Evolutionary conservation across 2,797 vertebrate species (phyloP).

Genomic region (Lutjanus argentimaculatus): DNA sequence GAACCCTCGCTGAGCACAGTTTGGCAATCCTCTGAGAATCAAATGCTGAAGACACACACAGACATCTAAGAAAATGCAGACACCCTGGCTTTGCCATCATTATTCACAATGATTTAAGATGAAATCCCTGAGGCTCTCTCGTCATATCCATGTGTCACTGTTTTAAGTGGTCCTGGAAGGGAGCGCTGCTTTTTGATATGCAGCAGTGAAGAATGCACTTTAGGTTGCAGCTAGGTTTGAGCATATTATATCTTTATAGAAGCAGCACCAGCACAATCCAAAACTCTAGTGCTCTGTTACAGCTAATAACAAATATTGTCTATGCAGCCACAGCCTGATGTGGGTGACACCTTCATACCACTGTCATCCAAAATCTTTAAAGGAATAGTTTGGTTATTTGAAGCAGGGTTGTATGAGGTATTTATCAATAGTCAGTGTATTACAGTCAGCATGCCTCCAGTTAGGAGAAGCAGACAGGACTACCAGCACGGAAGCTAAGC

Average conservation of each 20-base stretch:
- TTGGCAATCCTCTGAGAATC: neutral
- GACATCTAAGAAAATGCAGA: conserved; percentile 1
- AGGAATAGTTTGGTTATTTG: too few species aligned
- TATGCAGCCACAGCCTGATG: neutral
- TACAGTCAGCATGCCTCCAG: too few species aligned
- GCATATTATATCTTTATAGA: neutral
- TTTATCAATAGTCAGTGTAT: too few species aligned
- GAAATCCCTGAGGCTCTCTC: neutral
- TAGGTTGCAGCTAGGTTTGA: neutral
- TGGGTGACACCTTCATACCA: too few species aligned
- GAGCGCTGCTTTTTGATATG: conserved; percentile 6
- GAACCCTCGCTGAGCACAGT: conserved; percentile 10
- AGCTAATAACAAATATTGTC: neutral
- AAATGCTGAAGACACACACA: neutral
- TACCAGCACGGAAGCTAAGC: too few species aligned
- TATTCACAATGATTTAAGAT: neutral
- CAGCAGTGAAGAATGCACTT: neutral
- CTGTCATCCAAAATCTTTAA: neutral
- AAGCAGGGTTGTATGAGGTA: too few species aligned
- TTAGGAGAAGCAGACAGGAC: too few species aligned
- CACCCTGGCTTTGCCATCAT: neutral
- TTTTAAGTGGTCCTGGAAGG: conserved; percentile 4
- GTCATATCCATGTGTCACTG: neutral
- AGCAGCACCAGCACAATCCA: neutral
- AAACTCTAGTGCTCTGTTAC: neutral